Evolutionary conservation across 2,113 vertebrate species (phyloP).

Genomic region (Brevimyrus niger): DNA sequence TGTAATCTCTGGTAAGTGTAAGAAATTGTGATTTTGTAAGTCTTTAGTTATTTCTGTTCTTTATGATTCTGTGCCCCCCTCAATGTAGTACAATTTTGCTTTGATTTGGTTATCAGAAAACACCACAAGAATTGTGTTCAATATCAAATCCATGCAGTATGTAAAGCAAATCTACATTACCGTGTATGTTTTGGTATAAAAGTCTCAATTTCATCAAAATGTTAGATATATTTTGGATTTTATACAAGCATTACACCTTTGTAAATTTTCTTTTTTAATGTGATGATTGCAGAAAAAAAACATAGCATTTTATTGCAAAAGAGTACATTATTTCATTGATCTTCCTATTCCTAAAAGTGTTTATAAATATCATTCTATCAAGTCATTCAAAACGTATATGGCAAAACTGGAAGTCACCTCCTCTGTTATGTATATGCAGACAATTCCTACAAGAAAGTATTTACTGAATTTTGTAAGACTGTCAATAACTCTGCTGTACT

Average conservation of each 20-base stretch:
- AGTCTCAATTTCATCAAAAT: neutral
- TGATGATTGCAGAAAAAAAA: neutral
- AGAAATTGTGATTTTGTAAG: neutral
- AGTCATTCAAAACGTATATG: neutral
- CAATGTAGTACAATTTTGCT: neutral
- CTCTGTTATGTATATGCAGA: conserved; percentile 15
- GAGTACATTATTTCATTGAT: neutral
- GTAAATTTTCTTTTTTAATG: conserved; percentile 13
- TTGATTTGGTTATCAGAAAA: neutral
- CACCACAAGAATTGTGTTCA: neutral
- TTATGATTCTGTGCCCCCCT: neutral
- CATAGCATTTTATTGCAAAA: neutral
- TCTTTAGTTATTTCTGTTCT: neutral
- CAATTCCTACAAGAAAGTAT: neutral
- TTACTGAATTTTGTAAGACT: neutral
- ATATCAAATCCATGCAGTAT: neutral
- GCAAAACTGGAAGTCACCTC: neutral
- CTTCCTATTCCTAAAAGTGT: neutral
- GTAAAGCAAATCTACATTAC: neutral
- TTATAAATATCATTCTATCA: neutral
- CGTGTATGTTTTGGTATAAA: neutral
- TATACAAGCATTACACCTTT: conserved; percentile 5
- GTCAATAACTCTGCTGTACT: neutral
- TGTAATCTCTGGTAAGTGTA: neutral
- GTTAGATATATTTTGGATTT: neutral